Conservation (phyloP, 2,888 invertebrate species). For the Lochmaea crataegi region DNA sequence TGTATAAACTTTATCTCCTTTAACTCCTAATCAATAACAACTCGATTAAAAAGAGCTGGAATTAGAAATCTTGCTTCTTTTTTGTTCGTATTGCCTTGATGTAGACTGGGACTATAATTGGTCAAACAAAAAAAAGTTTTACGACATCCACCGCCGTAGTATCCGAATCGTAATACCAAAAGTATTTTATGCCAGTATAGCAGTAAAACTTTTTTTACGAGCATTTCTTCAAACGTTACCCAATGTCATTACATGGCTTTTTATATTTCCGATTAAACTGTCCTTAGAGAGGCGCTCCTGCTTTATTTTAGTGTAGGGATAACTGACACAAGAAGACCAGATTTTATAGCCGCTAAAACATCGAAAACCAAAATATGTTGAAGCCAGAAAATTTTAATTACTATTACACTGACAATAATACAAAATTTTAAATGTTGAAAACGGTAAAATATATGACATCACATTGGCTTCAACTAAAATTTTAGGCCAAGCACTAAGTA, state of each 20-base stretch:
- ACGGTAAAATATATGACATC: too few species aligned
- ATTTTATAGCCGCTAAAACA: not conserved
- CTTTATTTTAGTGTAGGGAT: conserved; percentile 24
- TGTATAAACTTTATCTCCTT: not conserved
- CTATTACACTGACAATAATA: too few species aligned
- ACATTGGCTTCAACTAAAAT: too few species aligned
- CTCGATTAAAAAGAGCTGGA: not conserved
- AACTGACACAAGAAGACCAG: not conserved
- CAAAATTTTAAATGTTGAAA: too few species aligned
- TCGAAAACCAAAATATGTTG: not conserved
- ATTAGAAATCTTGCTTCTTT: not conserved
- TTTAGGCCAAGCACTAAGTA: too few species aligned
- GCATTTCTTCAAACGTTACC: conserved; percentile 30
- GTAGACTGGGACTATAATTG: conserved; percentile 22
- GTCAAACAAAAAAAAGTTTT: conserved; percentile 29
- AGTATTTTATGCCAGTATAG: conserved; percentile 33
- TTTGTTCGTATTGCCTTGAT: not conserved
- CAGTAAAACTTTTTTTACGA: conserved; percentile 37
- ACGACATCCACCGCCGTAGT: conserved; percentile 22
- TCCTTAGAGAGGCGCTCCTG: conserved; percentile 18
- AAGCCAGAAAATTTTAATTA: too few species aligned
- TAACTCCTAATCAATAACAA: not conserved
- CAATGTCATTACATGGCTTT: conserved; percentile 35
- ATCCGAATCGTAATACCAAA: conserved; percentile 32
- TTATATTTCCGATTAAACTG: conserved; percentile 37